Conservation (phyloP, 2,888 invertebrate genomes). For the Eilema depressum region DNA sequence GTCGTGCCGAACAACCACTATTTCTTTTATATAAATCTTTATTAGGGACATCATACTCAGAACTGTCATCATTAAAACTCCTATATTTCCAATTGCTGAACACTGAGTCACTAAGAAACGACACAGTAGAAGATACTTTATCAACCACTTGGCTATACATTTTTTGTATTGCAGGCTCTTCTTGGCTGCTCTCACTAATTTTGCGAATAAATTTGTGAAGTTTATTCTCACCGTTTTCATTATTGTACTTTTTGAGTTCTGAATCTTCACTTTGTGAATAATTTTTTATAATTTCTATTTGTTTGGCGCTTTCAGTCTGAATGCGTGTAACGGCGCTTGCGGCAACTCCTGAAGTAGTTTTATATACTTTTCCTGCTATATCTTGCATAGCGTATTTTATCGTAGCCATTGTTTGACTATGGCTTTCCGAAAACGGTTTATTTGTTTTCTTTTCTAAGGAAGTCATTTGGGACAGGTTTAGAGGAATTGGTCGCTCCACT, state of each 20-base stretch:
- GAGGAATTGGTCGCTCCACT: slow-evolving; percentile 10
- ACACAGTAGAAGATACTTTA: slow-evolving; percentile 7
- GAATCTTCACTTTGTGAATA: slow-evolving; percentile 26
- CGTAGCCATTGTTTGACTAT: slow-evolving; percentile 56
- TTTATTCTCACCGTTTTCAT: background rate
- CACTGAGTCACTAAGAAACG: background rate
- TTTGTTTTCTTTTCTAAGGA: slow-evolving; percentile 6
- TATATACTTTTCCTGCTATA: slow-evolving; percentile 60
- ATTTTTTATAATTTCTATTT: slow-evolving; percentile 50
- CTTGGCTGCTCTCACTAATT: background rate
- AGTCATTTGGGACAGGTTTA: background rate
- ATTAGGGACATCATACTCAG: slow-evolving; percentile 14
- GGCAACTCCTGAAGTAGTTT: slow-evolving; percentile 62
- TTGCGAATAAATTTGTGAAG: slow-evolving; percentile 8
- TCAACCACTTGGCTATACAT: slow-evolving; percentile 4
- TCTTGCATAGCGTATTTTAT: slow-evolving; percentile 64
- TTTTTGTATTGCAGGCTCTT: background rate
- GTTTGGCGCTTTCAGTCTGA: slow-evolving; percentile 55
- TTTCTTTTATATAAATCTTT: background rate
- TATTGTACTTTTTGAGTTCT: slow-evolving; percentile 13
- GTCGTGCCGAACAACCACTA: background rate
- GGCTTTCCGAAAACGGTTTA: slow-evolving; percentile 42
- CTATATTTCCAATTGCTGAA: background rate
- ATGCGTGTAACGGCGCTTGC: slow-evolving; percentile 57
- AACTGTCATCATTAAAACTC: slow-evolving; percentile 16